Evolutionary conservation across 2,113 vertebrate species (phyloP).

Genomic region (Daphoenositta chrysoptera): DNA sequence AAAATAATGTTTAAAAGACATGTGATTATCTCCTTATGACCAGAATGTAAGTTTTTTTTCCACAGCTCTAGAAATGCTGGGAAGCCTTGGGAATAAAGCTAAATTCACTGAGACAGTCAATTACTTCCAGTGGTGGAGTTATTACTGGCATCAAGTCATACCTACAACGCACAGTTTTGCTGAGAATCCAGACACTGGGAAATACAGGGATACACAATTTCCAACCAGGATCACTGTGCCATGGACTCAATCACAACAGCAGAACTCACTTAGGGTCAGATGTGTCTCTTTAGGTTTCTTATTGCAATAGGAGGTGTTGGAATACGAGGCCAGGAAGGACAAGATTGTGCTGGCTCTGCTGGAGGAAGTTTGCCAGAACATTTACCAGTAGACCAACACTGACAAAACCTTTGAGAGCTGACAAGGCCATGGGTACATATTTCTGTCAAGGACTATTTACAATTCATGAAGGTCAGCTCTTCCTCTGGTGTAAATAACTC

Average conservation of each 20-base stretch:
- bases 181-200: neutral
- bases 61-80: neutral
- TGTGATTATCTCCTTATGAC: neutral
- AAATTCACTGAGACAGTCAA: neutral
- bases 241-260: neutral
- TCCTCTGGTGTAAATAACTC: constrained; percentile 37
- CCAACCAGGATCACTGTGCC: neutral
- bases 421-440: neutral
- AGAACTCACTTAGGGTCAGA: neutral
- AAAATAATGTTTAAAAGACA: neutral
- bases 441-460: constrained; percentile 41
- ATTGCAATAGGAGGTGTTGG: rapidly evolving
- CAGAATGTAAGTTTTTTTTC: neutral
- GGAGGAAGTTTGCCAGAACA: neutral
- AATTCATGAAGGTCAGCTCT: constrained; percentile 27
- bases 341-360: constrained; percentile 2
- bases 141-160: neutral
- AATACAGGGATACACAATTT: neutral
- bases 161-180: neutral
- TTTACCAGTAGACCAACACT: neutral
- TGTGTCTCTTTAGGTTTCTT: neutral
- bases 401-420: constrained; percentile 18
- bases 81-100: neutral
- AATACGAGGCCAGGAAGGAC: neutral
- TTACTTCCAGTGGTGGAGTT: neutral